Evolutionary conservation across 2,113 vertebrate genomes (phyloP).

Genomic region (Heterochromis multidens): DNA sequence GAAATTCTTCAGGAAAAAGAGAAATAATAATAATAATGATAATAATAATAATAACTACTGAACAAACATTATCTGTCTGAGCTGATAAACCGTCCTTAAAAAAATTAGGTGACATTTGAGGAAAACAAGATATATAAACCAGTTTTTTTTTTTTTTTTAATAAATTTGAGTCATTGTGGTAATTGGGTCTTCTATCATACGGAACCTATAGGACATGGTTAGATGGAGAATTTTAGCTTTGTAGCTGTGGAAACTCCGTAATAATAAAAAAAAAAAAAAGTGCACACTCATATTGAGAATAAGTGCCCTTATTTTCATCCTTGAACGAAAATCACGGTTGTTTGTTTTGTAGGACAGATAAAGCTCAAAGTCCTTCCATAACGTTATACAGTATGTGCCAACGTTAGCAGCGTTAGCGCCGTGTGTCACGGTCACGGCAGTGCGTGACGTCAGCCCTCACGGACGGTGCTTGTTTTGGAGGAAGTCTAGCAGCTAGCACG

Average conservation of each 20-base stretch:
- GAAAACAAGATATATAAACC: not conserved
- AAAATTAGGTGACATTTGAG: not conserved
- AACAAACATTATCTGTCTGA: not conserved
- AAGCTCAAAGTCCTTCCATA: not conserved
- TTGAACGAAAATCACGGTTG: not conserved
- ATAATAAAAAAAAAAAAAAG: not conserved
- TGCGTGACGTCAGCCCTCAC: slow-evolving; percentile 47
- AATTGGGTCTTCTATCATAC: not conserved
- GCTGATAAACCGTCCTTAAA: not conserved
- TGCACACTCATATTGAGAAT: not conserved
- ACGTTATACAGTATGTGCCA: not conserved
- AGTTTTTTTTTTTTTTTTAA: not conserved
- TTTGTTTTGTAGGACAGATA: not conserved
- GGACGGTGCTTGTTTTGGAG: slow-evolving; percentile 72
- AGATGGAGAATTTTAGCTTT: not conserved
- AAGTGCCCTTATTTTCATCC: not conserved
- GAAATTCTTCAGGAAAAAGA: not conserved
- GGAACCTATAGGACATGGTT: not conserved
- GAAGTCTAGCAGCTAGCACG: slow-evolving; percentile 64
- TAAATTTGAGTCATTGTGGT: not conserved
- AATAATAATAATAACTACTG: not conserved
- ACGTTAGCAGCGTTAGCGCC: not conserved
- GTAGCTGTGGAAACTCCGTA: not conserved
- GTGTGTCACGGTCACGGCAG: not conserved
- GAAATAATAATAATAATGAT: not conserved